A percentile compares a stretch with the other conserved stretches of the same genome.
These are phyloP conservation scores for Equus quagga DNA, from an alignment of 2,113 vertebrate genomes.

Conservation along the genomic window DNA sequence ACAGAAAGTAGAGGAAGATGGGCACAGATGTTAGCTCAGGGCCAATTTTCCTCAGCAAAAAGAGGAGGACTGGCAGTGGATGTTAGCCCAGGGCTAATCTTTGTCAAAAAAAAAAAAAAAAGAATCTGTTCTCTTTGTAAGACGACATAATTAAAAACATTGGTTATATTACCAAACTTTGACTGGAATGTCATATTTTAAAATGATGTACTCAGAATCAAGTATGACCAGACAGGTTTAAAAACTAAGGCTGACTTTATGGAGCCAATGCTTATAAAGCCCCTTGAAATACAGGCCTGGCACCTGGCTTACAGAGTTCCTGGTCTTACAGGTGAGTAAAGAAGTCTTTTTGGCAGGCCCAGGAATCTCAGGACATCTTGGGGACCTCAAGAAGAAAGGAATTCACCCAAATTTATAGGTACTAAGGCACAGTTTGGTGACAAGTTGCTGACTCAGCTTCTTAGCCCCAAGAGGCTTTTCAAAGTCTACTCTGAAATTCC, in stretches of 20 bases:
- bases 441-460: neutral
- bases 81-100: too few species aligned
- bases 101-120: too few species aligned
- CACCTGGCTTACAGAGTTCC: neutral
- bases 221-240: too few species aligned
- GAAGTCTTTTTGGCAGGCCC: neutral
- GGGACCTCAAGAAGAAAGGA: neutral
- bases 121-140: neutral
- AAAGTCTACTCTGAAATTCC: neutral
- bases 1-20: too few species aligned
- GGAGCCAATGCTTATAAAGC: neutral
- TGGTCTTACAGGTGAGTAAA: too few species aligned
- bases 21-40: too few species aligned
- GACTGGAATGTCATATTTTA: rapidly evolving
- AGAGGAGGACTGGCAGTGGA: too few species aligned
- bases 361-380: neutral
- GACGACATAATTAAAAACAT: neutral
- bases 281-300: neutral
- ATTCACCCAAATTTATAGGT: neutral
- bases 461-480: neutral
- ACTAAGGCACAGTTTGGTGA: neutral
- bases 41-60: too few species aligned
- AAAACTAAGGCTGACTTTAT: neutral
- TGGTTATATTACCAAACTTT: neutral
- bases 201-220: neutral